These are phyloP conservation scores for Toxostoma redivivum DNA, from an alignment of 2,113 vertebrate species.

Conservation along the genomic window DNA sequence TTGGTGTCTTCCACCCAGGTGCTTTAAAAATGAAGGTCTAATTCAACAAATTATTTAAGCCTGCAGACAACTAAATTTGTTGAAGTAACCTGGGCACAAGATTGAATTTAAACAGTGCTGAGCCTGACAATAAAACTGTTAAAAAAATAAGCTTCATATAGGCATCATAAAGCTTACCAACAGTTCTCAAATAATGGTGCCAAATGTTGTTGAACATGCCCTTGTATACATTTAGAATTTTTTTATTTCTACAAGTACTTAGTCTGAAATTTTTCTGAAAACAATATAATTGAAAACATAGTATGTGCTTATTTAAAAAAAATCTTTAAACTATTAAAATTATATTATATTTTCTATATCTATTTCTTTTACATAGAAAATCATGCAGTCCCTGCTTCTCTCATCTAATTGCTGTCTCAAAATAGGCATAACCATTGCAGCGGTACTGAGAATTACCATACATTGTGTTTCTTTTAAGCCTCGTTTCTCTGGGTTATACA, in stretches of 20 bases:
- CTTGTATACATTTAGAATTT: background rate
- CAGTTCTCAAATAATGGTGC: background rate
- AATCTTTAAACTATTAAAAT: background rate
- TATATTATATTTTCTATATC: accelerated
- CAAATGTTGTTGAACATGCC: background rate
- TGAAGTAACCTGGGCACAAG: background rate
- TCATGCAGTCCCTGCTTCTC: background rate
- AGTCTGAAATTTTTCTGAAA: background rate
- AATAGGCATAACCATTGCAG: background rate
- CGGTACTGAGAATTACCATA: background rate
- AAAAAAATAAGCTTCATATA: background rate
- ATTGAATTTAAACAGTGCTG: background rate
- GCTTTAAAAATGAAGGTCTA: background rate
- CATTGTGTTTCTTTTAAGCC: background rate
- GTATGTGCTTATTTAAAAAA: accelerated
- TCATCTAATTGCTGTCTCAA: background rate
- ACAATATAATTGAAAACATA: background rate
- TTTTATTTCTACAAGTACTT: background rate
- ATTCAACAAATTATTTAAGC: background rate
- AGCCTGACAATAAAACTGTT: background rate
- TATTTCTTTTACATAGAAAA: background rate
- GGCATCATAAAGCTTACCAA: background rate
- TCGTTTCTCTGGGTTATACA: background rate
- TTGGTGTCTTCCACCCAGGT: background rate
- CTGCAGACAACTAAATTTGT: background rate